Evolutionary conservation across 2,797 vertebrate species (phyloP), one percentile per base, ranked within the genome.

Genomic region (Adrianichthys oophorus): DNA sequence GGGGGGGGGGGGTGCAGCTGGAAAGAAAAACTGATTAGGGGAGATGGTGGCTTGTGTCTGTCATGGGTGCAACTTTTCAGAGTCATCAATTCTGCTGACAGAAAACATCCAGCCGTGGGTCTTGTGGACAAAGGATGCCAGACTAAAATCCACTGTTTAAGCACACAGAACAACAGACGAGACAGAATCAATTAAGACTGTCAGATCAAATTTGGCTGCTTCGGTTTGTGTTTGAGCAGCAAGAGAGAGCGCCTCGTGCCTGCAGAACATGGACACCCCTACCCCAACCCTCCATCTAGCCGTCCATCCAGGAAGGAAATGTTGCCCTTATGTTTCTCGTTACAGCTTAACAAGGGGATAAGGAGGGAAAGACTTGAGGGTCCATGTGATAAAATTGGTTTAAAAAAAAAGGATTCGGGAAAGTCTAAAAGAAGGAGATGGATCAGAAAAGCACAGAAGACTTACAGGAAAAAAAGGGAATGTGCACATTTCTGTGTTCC

Each of bases 281-380:
- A 29, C 32, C 29, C 32, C 32, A 3, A 29, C 32, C 29, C 29
- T 10, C 29, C 29, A 10, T 32, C 29, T 10, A 32, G 8, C 7
- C 7, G 2, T 32, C 32, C 32, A 12, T 37, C 32, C 32, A 51
- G 77, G 66, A 78, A 85, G 80, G 79, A 89, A 86, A 82, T 64
- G 68, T 76, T 74, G 70, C 78, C 81, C 79, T 86, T 85, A 90
- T 83, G 75, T 82, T 74, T 62, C 56, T 74, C 73, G 73, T 88
- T 90, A 84, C 89, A 53, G 72, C 79, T 62, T 63, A 79, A 74
- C 68, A 70, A 59, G 60, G 48, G 58, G 47, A 68, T 41, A 52
- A 43, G 50, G 41, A 62, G 52, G 67, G 58, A 65, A 51, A 48
- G 46, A 64, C 74, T 44, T 18, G 62, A 52, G 48, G 57, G 51